phyloP scores from a whole-genome alignment of 2,113 vertebrate genomes.

The Rana temporaria region DNA sequence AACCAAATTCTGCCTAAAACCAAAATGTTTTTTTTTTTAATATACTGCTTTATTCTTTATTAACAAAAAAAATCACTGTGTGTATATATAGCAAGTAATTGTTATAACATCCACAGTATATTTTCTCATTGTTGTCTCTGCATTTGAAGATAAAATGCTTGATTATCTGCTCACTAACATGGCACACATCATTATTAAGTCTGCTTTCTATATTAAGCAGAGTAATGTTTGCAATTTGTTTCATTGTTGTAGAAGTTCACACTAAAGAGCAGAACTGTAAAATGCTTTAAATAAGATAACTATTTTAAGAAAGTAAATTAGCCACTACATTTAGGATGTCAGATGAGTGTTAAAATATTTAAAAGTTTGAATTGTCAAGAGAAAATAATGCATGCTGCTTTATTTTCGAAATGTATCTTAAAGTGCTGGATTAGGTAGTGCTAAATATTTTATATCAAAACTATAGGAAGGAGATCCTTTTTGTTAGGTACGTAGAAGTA shows the following conservation, averaged over 20 bases:
- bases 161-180: too few species aligned
- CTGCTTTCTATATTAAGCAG: not conserved
- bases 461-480: conserved; percentile 3
- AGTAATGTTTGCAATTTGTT: not conserved
- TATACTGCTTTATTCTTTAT: too few species aligned
- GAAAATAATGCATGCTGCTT: conserved; percentile 26
- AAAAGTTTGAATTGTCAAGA: conserved; percentile 22
- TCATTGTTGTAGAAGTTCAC: not conserved
- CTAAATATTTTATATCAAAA: conserved; percentile 35
- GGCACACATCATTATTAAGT: too few species aligned
- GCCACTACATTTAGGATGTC: conserved; percentile 16
- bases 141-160: too few species aligned
- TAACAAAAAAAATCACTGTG: not conserved
- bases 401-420: conserved; percentile 38
- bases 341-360: conserved; percentile 26
- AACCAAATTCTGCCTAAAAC: too few species aligned
- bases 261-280: too few species aligned
- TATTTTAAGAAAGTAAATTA: not conserved
- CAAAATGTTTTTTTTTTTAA: too few species aligned
- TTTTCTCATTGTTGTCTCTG: too few species aligned
- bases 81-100: not conserved
- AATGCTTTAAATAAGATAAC: too few species aligned
- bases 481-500: not conserved
- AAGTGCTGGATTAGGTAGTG: conserved; percentile 42
- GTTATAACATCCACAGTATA: too few species aligned